Conservation (phyloP, 2,888 invertebrate species). For the Conus canariensis region DNA sequence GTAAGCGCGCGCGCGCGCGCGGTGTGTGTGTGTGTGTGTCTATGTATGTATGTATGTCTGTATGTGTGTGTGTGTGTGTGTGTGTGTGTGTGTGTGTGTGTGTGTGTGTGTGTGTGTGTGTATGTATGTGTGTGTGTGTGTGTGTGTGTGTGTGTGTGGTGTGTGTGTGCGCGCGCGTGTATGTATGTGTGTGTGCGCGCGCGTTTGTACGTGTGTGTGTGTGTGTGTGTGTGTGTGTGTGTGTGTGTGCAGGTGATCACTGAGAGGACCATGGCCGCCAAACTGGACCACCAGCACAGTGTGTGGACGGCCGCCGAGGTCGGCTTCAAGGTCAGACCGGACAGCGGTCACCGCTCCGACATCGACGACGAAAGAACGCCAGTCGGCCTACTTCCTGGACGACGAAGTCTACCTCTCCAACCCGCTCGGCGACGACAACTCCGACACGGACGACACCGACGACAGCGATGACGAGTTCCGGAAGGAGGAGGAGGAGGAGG, state of each 20-base stretch:
- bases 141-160: not conserved
- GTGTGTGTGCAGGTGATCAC: constrained; percentile 29
- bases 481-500: not conserved
- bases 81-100: constrained; percentile 18
- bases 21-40: not conserved
- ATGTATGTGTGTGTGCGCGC: not conserved
- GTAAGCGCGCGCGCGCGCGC: not conserved
- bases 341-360: constrained; percentile 32
- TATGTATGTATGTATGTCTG: not conserved
- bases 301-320: constrained; percentile 13
- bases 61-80: constrained; percentile 8
- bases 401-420: constrained; percentile 43
- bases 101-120: constrained; percentile 18
- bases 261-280: constrained; percentile 33
- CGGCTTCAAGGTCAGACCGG: constrained; percentile 15
- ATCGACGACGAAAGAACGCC: constrained; percentile 27
- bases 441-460: not conserved
- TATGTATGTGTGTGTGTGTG: constrained; percentile 1
- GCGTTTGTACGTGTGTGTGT: not conserved
- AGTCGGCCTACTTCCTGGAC: constrained; percentile 37
- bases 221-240: not conserved
- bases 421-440: constrained; percentile 35
- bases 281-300: constrained; percentile 26
- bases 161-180: not conserved
- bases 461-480: not conserved